Percentiles rank a stretch among this genome's conserved stretches.
Evolutionary conservation across 2,888 invertebrate species (phyloP).

Genomic region (Phengaris arion): DNA sequence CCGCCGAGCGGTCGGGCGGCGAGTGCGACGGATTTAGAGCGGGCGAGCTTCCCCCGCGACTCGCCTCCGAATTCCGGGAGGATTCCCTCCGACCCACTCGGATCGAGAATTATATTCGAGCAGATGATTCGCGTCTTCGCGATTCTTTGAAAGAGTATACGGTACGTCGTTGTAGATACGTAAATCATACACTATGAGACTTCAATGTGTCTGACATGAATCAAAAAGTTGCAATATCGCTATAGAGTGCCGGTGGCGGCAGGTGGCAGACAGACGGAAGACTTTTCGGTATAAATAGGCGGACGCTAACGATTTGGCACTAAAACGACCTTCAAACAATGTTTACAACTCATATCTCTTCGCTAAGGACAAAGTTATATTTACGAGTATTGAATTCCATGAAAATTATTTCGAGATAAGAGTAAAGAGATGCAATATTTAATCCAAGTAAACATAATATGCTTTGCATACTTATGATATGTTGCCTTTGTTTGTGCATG

Average conservation of each 20-base stretch:
- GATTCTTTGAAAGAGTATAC: constrained; percentile 50
- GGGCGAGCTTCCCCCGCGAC: constrained; percentile 65
- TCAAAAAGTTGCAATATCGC: constrained; percentile 32
- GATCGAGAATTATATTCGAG: constrained; percentile 61
- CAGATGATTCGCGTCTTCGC: constrained; percentile 56
- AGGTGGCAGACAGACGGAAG: constrained; percentile 74
- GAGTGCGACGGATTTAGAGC: constrained; percentile 75
- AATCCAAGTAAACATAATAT: constrained; percentile 30
- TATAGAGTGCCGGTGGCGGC: constrained; percentile 44
- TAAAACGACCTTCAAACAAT: constrained; percentile 68
- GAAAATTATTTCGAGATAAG: constrained; percentile 43
- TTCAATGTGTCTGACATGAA: constrained; percentile 36
- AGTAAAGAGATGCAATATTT: constrained; percentile 38
- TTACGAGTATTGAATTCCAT: constrained; percentile 44
- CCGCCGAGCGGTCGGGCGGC: constrained; percentile 67
- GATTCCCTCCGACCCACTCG: constrained; percentile 74
- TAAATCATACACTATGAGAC: constrained; percentile 43
- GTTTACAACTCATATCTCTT: constrained; percentile 65
- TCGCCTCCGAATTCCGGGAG: constrained; percentile 70
- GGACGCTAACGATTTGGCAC: constrained; percentile 69
- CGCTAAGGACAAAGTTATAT: constrained; percentile 47
- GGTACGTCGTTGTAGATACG: constrained; percentile 40
- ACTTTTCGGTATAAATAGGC: constrained; percentile 66
- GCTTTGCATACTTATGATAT: background rate
- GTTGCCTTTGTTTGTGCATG: background rate